These are phyloP conservation scores for Drosophila pruinosa DNA, from an alignment of 1,140 invertebrate species.

Conservation along the genomic window DNA sequence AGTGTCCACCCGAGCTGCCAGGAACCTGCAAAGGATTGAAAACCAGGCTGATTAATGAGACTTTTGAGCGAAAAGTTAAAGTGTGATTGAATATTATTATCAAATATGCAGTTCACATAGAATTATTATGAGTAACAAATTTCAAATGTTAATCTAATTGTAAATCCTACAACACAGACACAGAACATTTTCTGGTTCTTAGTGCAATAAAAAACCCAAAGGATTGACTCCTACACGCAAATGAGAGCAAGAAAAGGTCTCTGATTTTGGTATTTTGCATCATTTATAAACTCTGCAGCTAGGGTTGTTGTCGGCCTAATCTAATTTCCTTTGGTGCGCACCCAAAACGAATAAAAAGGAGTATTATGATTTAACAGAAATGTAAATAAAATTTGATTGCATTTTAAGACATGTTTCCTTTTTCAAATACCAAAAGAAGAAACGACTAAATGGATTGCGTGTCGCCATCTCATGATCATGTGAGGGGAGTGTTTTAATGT, in stretches of 20 bases:
- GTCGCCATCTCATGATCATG: too few relatives aligned
- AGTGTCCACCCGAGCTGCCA: conserved; percentile 91
- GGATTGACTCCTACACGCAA: not conserved
- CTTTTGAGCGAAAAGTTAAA: too few relatives aligned
- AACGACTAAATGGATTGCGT: too few relatives aligned
- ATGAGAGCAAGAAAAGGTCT: not conserved
- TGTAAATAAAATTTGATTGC: not conserved
- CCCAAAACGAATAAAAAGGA: not conserved
- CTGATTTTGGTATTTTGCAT: conserved; percentile 3
- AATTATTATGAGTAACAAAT: not conserved
- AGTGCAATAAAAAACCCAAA: not conserved
- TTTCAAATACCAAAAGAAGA: too few relatives aligned
- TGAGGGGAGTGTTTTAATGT: too few relatives aligned
- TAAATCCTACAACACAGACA: not conserved
- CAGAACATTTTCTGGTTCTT: not conserved
- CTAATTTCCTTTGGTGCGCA: not conserved
- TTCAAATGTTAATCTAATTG: not conserved
- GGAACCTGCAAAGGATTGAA: conserved; percentile 84
- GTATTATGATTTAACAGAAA: not conserved
- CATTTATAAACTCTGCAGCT: not conserved
- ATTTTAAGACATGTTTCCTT: not conserved
- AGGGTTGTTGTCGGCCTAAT: not conserved
- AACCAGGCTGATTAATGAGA: too few relatives aligned
- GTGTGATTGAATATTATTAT: not conserved
- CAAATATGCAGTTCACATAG: too few relatives aligned